Percentiles rank a stretch among this genome's conserved stretches.
These are phyloP conservation scores for Strigamia maritima DNA, from an alignment of 2,888 invertebrate genomes.

Conservation along the genomic window DNA sequence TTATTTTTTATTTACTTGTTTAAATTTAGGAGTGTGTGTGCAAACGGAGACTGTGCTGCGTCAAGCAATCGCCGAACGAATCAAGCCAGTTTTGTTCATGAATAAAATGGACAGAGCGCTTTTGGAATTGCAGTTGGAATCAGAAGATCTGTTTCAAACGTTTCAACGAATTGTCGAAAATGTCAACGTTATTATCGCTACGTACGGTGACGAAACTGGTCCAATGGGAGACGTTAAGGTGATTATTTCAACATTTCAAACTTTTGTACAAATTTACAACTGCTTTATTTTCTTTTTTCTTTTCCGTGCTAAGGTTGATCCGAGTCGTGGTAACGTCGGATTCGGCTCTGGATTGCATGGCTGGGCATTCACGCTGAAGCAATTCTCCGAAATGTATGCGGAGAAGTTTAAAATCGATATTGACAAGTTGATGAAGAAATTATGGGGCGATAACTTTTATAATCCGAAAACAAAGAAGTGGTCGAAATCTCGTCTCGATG, in stretches of 20 bases:
- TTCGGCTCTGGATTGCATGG: slow-evolving; percentile 99
- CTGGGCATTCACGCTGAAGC: slow-evolving; percentile 99
- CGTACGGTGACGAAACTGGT: slow-evolving; percentile 94
- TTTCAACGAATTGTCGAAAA: slow-evolving; percentile 99
- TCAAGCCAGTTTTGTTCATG: slow-evolving; percentile 99
- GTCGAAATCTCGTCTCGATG: slow-evolving; percentile 80
- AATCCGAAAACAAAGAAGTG: slow-evolving; percentile 96
- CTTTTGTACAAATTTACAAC: no score
- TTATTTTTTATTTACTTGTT: background rate
- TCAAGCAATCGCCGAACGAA: slow-evolving; percentile 99
- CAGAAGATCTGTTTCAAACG: slow-evolving; percentile 96
- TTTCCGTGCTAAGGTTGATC: slow-evolving; percentile 67
- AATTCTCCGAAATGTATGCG: slow-evolving; percentile 98
- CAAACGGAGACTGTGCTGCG: slow-evolving; percentile 99
- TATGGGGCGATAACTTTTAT: slow-evolving; percentile 99
- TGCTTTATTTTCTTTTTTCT: no score
- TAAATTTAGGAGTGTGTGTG: slow-evolving; percentile 95
- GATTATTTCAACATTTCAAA: no score
- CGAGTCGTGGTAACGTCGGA: slow-evolving; percentile 97
- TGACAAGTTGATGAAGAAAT: slow-evolving; percentile 88
- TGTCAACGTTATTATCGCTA: slow-evolving; percentile 99
- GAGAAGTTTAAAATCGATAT: slow-evolving; percentile 98
- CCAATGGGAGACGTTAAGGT: slow-evolving; percentile 99
- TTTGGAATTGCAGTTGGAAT: slow-evolving; percentile 90
- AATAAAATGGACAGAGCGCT: slow-evolving; percentile 99